Conservation (phyloP, 2,888 invertebrate genomes). For the Cataglyphis altisquamis region DNA sequence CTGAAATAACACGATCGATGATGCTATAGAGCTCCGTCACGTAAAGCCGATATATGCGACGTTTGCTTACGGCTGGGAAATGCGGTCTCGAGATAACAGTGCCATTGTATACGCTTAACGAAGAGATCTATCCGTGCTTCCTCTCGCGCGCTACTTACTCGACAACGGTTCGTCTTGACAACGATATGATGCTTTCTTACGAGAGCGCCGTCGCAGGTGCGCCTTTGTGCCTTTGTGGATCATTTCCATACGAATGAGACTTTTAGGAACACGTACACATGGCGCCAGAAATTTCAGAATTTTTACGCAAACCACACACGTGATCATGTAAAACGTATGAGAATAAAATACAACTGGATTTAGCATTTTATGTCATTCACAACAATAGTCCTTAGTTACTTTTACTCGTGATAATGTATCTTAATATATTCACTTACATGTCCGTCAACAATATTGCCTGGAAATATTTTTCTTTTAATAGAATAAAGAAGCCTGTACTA, state of each 20-base stretch:
- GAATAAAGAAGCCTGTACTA: background rate
- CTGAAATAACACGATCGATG: slow-evolving; percentile 76
- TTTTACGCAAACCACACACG: slow-evolving; percentile 52
- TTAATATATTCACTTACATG: background rate
- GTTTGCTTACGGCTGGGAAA: slow-evolving; percentile 72
- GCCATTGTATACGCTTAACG: slow-evolving; percentile 66
- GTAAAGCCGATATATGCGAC: slow-evolving; percentile 58
- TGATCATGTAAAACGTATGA: slow-evolving; percentile 16
- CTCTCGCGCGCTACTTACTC: slow-evolving; percentile 21
- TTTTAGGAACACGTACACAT: slow-evolving; percentile 14
- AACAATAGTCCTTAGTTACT: background rate
- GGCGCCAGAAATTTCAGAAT: slow-evolving; percentile 55
- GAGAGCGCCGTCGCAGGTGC: slow-evolving; percentile 64
- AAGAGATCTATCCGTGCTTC: slow-evolving; percentile 48
- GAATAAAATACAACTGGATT: background rate
- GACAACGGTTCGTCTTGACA: slow-evolving; percentile 50
- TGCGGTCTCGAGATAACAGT: slow-evolving; percentile 67
- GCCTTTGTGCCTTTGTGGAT: slow-evolving; percentile 51
- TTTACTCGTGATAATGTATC: background rate
- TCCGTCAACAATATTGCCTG: background rate
- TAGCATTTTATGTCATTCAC: background rate
- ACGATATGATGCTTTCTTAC: slow-evolving; percentile 52
- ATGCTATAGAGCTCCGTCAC: slow-evolving; percentile 67
- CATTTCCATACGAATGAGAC: slow-evolving; percentile 70
- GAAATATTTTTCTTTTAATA: background rate